These are phyloP conservation scores for Smutsia temminckii DNA, from an alignment of 2,797 vertebrate genomes.

Conservation along the genomic window DNA sequence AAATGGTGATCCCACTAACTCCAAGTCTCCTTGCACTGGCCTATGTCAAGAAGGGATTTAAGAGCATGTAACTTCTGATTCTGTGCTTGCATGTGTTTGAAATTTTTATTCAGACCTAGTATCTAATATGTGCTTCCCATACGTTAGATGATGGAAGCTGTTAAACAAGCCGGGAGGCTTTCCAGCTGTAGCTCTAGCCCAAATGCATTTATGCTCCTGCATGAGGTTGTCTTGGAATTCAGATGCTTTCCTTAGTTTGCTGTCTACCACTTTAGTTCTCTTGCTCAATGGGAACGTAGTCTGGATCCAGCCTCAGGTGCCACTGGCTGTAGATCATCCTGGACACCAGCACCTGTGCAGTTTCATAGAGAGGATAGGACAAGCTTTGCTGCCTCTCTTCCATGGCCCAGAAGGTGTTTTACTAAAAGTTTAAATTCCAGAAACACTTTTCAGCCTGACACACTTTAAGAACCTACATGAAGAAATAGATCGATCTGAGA, in stretches of 20 bases:
- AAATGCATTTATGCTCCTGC: neutral
- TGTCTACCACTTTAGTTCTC: neutral
- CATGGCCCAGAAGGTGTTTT: fast-evolving
- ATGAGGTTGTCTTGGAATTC: neutral
- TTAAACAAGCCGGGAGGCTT: neutral
- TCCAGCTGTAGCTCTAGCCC: neutral
- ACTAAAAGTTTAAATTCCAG: neutral
- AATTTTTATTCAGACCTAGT: neutral
- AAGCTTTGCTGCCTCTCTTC: neutral
- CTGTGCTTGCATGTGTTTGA: neutral
- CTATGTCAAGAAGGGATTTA: neutral
- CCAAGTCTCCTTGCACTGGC: neutral
- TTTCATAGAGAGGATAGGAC: neutral
- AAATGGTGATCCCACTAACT: neutral
- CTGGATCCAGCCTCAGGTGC: fast-evolving
- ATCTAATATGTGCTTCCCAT: neutral
- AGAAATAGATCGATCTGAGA: neutral
- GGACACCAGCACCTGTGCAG: too few species aligned
- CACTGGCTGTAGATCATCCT: neutral
- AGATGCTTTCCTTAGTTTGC: neutral
- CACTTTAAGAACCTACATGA: neutral
- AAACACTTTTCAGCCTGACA: neutral
- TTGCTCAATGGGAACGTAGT: neutral
- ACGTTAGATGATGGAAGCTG: neutral
- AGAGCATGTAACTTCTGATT: neutral